These are phyloP conservation scores for Vanessa cardui DNA, from an alignment of 2,888 invertebrate species.

Conservation along the genomic window DNA sequence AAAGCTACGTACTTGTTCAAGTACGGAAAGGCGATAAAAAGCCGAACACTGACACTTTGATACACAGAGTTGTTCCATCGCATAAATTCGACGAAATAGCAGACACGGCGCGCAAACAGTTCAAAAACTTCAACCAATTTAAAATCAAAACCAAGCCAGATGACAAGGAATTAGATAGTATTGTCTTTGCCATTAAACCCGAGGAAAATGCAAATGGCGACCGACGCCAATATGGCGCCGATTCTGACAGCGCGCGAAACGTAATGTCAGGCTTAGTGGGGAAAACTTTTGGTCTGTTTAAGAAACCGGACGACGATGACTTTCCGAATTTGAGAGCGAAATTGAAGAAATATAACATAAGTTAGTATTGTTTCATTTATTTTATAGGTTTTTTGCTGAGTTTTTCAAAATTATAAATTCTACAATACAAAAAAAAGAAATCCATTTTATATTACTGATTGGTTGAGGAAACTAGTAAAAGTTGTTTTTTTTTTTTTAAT, in stretches of 20 bases:
- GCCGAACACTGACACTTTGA: slow-evolving; percentile 46
- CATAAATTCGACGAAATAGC: slow-evolving; percentile 37
- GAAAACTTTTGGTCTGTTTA: slow-evolving; percentile 26
- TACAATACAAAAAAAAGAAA: too few species aligned
- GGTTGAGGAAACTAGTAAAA: too few species aligned
- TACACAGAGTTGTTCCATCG: slow-evolving; percentile 45
- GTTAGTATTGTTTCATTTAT: slow-evolving; percentile 26
- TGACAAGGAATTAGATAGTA: slow-evolving; percentile 37
- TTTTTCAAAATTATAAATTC: neutral
- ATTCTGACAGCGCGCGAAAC: slow-evolving; percentile 2
- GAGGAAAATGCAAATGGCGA: slow-evolving; percentile 15
- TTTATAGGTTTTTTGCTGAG: neutral
- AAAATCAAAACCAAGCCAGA: slow-evolving; percentile 19
- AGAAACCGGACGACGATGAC: slow-evolving; percentile 8
- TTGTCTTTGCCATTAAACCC: slow-evolving; percentile 40
- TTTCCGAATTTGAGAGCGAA: slow-evolving; percentile 29
- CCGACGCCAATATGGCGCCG: slow-evolving; percentile 12
- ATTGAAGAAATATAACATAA: slow-evolving; percentile 35
- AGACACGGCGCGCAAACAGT: slow-evolving; percentile 40
- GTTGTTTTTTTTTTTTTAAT: too few species aligned
- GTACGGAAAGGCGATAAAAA: slow-evolving; percentile 45
- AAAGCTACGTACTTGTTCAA: slow-evolving; percentile 45
- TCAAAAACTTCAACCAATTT: slow-evolving; percentile 32
- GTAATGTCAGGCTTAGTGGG: slow-evolving; percentile 6
- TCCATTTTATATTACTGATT: too few species aligned